Conservation (phyloP, 1,140 invertebrate species). For the Leguminivora glycinivorella region DNA sequence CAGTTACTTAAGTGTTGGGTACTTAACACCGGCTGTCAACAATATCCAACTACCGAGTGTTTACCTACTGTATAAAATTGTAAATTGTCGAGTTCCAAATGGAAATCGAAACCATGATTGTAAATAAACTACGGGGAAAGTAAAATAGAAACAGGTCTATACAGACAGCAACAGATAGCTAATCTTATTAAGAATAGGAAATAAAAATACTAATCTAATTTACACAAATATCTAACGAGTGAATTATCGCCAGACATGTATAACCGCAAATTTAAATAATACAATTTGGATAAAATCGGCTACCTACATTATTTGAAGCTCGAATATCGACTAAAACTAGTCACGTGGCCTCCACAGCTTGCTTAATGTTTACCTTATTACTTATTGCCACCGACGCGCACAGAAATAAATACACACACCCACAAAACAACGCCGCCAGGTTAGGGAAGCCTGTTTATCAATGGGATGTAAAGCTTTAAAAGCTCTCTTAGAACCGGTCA, state of each 20-base stretch:
- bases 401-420: conserved; percentile 65
- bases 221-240: background rate
- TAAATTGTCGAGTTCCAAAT: background rate
- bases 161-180: background rate
- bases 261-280: background rate
- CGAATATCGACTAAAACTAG: conserved; percentile 43
- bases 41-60: conserved; percentile 8
- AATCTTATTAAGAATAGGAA: background rate
- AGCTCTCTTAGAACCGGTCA: conserved; percentile 47
- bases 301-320: background rate
- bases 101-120: background rate
- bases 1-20: conserved; percentile 14
- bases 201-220: background rate
- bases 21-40: conserved; percentile 15
- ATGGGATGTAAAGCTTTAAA: conserved; percentile 35
- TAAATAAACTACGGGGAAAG: background rate
- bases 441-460: conserved; percentile 44
- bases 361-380: conserved; percentile 70
- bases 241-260: background rate
- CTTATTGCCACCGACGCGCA: conserved; percentile 64
- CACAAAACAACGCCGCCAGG: conserved; percentile 45
- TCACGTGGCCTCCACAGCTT: conserved; percentile 56
- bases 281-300: background rate
- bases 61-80: background rate
- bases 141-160: background rate